A percentile compares a stretch with the other conserved stretches of the same genome.
Conservation (phyloP, 2,888 invertebrate species). For the Spodoptera exigua region DNA sequence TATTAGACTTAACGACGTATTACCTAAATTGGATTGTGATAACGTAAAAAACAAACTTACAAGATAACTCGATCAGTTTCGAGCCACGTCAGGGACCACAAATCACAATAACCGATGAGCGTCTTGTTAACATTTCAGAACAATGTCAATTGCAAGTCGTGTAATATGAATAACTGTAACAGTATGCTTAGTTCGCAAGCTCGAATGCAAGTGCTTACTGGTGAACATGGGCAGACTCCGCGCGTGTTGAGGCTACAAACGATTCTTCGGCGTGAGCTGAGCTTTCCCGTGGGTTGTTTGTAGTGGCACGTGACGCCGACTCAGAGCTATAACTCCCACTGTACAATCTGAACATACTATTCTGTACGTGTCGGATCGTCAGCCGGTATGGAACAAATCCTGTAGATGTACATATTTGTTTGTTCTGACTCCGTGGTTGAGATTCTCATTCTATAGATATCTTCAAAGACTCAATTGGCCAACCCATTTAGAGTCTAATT, state of each 20-base stretch:
- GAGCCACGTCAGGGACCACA: too few relatives aligned
- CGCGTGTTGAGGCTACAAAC: conserved; percentile 13
- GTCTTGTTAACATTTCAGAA: too few relatives aligned
- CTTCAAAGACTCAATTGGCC: too few relatives aligned
- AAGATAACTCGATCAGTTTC: too few relatives aligned
- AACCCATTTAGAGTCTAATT: too few relatives aligned
- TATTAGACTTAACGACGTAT: not conserved
- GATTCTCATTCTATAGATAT: too few relatives aligned
- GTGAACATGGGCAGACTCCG: not conserved
- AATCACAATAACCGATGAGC: too few relatives aligned
- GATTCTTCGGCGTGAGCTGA: conserved; percentile 8
- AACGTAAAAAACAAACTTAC: too few relatives aligned
- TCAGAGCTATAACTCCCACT: conserved; percentile 11
- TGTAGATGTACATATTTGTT: not conserved
- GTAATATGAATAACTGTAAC: not conserved
- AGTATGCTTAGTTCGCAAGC: not conserved
- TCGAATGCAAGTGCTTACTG: conserved; percentile 9
- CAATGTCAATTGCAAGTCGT: not conserved
- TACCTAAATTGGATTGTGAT: not conserved
- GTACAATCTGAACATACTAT: conserved; percentile 3
- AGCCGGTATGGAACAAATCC: not conserved
- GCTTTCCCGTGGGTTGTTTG: conserved; percentile 16
- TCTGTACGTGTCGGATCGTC: conserved; percentile 17
- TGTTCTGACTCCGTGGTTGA: not conserved
- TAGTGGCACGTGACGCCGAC: conserved; percentile 20